A percentile compares a stretch with the other conserved stretches of the same genome.
Conservation (phyloP, 1,140 invertebrate genomes). For the Rhynchophorus ferrugineus region DNA sequence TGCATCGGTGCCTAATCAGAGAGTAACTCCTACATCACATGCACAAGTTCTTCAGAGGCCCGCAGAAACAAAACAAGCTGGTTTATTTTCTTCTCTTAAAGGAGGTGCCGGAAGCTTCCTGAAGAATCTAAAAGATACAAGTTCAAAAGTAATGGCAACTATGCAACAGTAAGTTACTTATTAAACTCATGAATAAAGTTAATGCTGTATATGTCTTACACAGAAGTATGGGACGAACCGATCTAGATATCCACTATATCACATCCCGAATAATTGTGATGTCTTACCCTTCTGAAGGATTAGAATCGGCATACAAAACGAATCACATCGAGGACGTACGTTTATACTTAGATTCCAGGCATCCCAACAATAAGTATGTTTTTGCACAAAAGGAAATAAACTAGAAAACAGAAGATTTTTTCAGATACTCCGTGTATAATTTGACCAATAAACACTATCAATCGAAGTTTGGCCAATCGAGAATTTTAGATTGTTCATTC, state of each 20-base stretch:
- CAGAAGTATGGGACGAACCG: slow-evolving; percentile 77
- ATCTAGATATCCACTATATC: slow-evolving; percentile 85
- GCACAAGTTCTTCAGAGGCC: slow-evolving; percentile 23
- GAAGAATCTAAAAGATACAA: slow-evolving; percentile 93
- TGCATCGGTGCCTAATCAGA: slow-evolving; percentile 33
- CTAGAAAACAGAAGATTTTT: slow-evolving; percentile 8
- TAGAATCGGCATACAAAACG: slow-evolving; percentile 87
- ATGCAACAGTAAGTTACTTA: slow-evolving; percentile 75
- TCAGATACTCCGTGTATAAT: slow-evolving; percentile 76
- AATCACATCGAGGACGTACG: slow-evolving; percentile 90
- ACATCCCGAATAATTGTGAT: slow-evolving; percentile 84
- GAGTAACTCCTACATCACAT: slow-evolving; percentile 25
- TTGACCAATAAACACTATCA: slow-evolving; percentile 60
- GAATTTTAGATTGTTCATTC: slow-evolving; percentile 58
- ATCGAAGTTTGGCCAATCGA: slow-evolving; percentile 43
- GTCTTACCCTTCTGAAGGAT: slow-evolving; percentile 88
- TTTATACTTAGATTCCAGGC: slow-evolving; percentile 63
- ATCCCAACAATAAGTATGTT: slow-evolving; percentile 47
- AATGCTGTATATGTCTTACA: slow-evolving; percentile 33
- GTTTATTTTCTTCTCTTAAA: slow-evolving; percentile 72
- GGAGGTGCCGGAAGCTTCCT: slow-evolving; percentile 80
- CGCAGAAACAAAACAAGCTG: slow-evolving; percentile 36
- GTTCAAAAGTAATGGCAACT: slow-evolving; percentile 92
- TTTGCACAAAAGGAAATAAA: neutral
- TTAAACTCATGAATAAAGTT: neutral